phyloP scores from a whole-genome alignment of 1,140 invertebrate genomes.

The Dreissena polymorpha region DNA sequence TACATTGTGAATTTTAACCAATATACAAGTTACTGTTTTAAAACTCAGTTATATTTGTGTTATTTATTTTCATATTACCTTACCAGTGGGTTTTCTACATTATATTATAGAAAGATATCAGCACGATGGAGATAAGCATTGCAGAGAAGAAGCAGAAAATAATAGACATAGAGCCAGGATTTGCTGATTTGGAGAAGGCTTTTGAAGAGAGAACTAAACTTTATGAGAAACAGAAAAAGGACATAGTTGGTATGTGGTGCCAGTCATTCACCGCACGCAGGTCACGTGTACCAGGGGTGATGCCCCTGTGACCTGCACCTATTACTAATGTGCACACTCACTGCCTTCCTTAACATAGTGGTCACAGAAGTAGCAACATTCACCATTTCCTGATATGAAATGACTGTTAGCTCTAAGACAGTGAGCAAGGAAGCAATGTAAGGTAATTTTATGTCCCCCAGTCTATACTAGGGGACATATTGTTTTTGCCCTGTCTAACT shows the following conservation, averaged over 20 bases:
- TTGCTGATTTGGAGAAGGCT: conserved; percentile 68
- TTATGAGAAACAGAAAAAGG: conserved; percentile 73
- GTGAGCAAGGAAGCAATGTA: too few relatives aligned
- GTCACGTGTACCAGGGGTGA: background rate
- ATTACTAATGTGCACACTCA: conserved; percentile 29
- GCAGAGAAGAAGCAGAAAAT: conserved; percentile 63
- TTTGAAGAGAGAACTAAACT: conserved; percentile 68
- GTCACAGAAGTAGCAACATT: background rate
- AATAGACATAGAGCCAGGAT: conserved; percentile 66
- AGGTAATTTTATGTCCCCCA: too few relatives aligned
- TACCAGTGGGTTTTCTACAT: too few relatives aligned
- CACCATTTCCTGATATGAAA: too few relatives aligned
- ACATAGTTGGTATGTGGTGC: conserved; percentile 72
- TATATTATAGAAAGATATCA: conserved; percentile 58
- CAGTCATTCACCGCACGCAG: conserved; percentile 43
- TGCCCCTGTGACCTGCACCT: background rate
- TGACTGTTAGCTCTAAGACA: too few relatives aligned
- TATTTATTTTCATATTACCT: too few relatives aligned
- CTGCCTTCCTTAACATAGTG: conserved; percentile 9
- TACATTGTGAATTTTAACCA: too few relatives aligned
- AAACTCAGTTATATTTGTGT: too few relatives aligned
- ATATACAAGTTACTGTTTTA: too few relatives aligned
- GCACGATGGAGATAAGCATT: conserved; percentile 65
- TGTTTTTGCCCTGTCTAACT: too few relatives aligned
- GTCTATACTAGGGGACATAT: too few relatives aligned